These are phyloP conservation scores for Corythornis cristatus DNA, from an alignment of 2,113 vertebrate genomes.

Conservation along the genomic window DNA sequence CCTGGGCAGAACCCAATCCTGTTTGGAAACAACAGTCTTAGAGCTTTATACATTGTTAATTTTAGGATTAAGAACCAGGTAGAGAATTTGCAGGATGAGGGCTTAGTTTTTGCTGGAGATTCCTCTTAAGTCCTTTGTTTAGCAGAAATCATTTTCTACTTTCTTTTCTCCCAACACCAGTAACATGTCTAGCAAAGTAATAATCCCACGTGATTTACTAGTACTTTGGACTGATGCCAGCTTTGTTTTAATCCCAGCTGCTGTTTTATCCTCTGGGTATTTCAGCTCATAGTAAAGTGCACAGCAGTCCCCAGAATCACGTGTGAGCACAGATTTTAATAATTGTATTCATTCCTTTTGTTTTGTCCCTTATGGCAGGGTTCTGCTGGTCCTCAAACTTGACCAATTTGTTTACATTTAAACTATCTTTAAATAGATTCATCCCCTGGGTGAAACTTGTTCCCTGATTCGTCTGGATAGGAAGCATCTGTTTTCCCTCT, in stretches of 20 bases:
- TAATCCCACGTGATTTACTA: slow-evolving; percentile 53
- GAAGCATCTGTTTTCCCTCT: slow-evolving; percentile 67
- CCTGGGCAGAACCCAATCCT: background rate
- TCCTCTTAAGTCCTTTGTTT: background rate
- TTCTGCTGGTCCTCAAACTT: slow-evolving; percentile 43
- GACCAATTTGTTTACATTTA: slow-evolving; percentile 57
- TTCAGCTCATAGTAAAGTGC: slow-evolving; percentile 2
- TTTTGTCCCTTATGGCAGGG: slow-evolving; percentile 26
- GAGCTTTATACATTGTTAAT: background rate
- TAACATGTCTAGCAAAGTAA: slow-evolving; percentile 34
- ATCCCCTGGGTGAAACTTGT: slow-evolving; percentile 59
- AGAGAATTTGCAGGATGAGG: background rate
- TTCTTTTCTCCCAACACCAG: slow-evolving; percentile 20
- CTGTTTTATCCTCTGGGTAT: slow-evolving; percentile 34
- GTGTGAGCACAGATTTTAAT: background rate
- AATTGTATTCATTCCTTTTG: background rate
- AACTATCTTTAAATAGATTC: slow-evolving; percentile 51
- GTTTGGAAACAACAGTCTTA: background rate
- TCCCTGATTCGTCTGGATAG: slow-evolving; percentile 60
- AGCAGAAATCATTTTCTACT: slow-evolving; percentile 14
- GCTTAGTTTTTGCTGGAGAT: background rate
- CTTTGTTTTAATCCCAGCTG: slow-evolving; percentile 63
- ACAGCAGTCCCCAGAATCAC: background rate
- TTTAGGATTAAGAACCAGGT: background rate
- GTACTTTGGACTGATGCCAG: slow-evolving; percentile 32